phyloP scores from a whole-genome alignment of 2,113 vertebrate genomes.

The Cyprinodon variegatus region DNA sequence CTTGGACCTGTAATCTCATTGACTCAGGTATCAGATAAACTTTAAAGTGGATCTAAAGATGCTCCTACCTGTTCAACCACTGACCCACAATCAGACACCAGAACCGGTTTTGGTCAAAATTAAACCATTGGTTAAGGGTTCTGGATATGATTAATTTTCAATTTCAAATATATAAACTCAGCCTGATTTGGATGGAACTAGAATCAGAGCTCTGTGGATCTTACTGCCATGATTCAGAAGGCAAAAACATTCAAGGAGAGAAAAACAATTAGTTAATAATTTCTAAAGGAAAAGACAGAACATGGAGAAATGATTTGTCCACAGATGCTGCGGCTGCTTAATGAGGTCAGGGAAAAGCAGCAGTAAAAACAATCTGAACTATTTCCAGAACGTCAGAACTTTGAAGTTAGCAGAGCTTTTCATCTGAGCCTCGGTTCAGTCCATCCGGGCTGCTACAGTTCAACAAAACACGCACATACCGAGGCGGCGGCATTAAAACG shows the following conservation, averaged over 20 bases:
- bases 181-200: background rate
- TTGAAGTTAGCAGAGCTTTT: slow-evolving; percentile 51
- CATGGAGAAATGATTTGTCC: slow-evolving; percentile 4
- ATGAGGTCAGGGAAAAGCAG: slow-evolving; percentile 55
- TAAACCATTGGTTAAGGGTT: background rate
- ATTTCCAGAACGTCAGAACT: slow-evolving; percentile 22
- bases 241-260: slow-evolving; percentile 21
- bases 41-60: too few species aligned
- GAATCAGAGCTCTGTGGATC: background rate
- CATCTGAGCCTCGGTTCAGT: slow-evolving; percentile 22
- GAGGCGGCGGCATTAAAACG: slow-evolving; percentile 14
- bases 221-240: background rate
- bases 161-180: too few species aligned
- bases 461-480: slow-evolving; percentile 27
- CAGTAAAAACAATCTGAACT: slow-evolving; percentile 51
- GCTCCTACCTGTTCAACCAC: too few species aligned
- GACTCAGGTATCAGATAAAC: background rate
- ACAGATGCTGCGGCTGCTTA: slow-evolving; percentile 37
- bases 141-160: too few species aligned
- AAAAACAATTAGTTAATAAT: slow-evolving; percentile 21
- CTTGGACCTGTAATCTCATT: background rate
- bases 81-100: background rate
- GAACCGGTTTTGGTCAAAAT: background rate
- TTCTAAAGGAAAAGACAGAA: slow-evolving; percentile 20
- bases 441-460: slow-evolving; percentile 38